phyloP scores from a whole-genome alignment of 1,140 invertebrate species.

The Drosophila baimaii region DNA sequence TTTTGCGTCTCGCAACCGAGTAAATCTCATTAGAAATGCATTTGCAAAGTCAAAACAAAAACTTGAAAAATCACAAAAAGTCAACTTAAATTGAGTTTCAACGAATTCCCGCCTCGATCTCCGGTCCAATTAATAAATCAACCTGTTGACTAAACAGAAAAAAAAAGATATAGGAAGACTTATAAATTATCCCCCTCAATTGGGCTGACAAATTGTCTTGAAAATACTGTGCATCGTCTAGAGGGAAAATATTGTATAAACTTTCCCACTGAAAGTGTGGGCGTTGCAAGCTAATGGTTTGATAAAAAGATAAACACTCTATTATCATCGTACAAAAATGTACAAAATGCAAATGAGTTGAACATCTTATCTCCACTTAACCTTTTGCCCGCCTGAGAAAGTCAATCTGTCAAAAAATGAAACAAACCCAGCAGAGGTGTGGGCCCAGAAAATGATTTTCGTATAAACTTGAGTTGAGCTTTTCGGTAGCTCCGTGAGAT shows the following conservation, averaged over 20 bases:
- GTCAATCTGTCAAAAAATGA: slow-evolving; percentile 42
- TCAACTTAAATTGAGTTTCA: slow-evolving; percentile 22
- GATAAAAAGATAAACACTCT: slow-evolving; percentile 45
- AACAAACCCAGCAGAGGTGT: slow-evolving; percentile 8
- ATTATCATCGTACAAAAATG: slow-evolving; percentile 31
- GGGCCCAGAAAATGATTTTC: slow-evolving; percentile 11
- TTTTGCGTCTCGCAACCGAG: slow-evolving; percentile 34
- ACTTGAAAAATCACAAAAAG: slow-evolving; percentile 34
- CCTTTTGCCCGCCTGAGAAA: slow-evolving; percentile 39
- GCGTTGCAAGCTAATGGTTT: slow-evolving; percentile 51
- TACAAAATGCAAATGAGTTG: slow-evolving; percentile 55
- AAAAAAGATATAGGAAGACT: slow-evolving; percentile 24
- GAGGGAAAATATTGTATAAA: slow-evolving; percentile 8
- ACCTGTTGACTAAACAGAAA: slow-evolving; percentile 27
- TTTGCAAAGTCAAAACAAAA: slow-evolving; percentile 64
- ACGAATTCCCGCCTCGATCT: slow-evolving; percentile 26
- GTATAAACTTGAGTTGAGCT: slow-evolving; percentile 23
- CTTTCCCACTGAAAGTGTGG: slow-evolving; percentile 44
- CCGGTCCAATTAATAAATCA: slow-evolving; percentile 69
- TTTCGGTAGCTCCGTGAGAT: slow-evolving; percentile 62
- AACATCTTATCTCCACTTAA: slow-evolving; percentile 50
- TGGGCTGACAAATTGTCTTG: slow-evolving; percentile 23
- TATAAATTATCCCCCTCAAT: slow-evolving; percentile 50
- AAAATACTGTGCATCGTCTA: not conserved
- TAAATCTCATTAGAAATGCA: slow-evolving; percentile 74